These are phyloP conservation scores for Lasioglossum baleicum DNA, from an alignment of 1,140 invertebrate species.

Conservation along the genomic window DNA sequence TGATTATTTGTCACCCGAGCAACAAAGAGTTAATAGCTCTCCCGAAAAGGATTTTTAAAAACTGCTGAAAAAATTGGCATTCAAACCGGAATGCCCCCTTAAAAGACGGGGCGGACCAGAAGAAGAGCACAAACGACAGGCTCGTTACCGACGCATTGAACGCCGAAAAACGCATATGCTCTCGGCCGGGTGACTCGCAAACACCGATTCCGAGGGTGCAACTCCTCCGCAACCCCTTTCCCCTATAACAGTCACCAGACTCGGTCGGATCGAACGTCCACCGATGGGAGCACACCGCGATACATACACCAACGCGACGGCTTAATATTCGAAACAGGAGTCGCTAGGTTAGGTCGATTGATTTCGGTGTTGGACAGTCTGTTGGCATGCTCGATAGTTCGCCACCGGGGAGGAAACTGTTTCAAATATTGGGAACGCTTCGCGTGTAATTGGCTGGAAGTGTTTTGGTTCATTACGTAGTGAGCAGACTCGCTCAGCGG, in stretches of 20 bases:
- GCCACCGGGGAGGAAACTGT: background rate
- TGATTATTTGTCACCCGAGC: too few relatives aligned
- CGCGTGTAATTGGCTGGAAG: background rate
- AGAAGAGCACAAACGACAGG: slow-evolving; percentile 18
- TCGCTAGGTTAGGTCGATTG: background rate
- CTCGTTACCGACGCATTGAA: slow-evolving; percentile 37
- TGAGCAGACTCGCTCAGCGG: too few relatives aligned
- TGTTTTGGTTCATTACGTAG: too few relatives aligned
- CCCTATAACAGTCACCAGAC: background rate
- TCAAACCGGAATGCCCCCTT: background rate
- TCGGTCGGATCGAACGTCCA: background rate
- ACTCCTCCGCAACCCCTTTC: background rate
- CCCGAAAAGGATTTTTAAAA: too few relatives aligned
- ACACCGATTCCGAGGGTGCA: background rate
- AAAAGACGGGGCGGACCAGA: slow-evolving; percentile 13
- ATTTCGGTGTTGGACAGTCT: background rate
- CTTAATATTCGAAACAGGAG: slow-evolving; percentile 3
- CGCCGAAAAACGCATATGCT: slow-evolving; percentile 26
- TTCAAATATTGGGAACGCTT: background rate
- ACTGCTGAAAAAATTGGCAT: too few relatives aligned
- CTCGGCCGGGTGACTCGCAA: background rate
- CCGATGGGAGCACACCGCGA: background rate
- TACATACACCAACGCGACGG: background rate
- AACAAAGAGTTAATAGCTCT: too few relatives aligned
- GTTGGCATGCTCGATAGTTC: background rate